Evolutionary conservation across 1,140 invertebrate species (phyloP).

Genomic region (Megathymus violae): DNA sequence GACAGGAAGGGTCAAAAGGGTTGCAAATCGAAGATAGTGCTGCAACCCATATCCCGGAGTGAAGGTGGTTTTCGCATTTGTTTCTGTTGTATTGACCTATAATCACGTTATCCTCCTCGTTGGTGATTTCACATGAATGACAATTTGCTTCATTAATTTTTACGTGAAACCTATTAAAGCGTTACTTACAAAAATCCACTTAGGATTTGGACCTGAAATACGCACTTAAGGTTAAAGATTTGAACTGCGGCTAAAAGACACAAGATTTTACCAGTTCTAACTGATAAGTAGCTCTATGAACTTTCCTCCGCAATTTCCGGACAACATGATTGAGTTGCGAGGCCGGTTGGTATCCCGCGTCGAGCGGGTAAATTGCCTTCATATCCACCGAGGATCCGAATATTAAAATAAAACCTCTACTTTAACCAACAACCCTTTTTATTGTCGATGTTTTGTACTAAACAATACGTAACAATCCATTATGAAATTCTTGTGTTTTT

Average conservation of each 20-base stretch:
- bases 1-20: not conserved
- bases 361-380: constrained; percentile 12
- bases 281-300: constrained; percentile 30
- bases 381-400: constrained; percentile 4
- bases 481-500: no score
- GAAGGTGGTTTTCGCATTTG: no score
- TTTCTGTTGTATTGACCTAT: no score
- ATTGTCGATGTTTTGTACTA: not conserved
- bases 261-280: constrained; percentile 17
- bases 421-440: not conserved
- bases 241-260: not conserved
- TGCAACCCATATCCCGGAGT: not conserved
- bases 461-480: not conserved
- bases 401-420: constrained; percentile 7
- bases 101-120: no score
- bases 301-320: constrained; percentile 26
- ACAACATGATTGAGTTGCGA: constrained; percentile 27
- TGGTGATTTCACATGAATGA: no score
- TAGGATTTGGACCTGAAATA: no score
- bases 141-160: no score
- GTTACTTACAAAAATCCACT: no score
- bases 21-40: not conserved
- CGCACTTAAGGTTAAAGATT: no score
- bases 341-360: constrained; percentile 7
- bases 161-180: no score